phyloP scores from a whole-genome alignment of 2,888 invertebrate species.

The Caenorhabditis parvicauda region DNA sequence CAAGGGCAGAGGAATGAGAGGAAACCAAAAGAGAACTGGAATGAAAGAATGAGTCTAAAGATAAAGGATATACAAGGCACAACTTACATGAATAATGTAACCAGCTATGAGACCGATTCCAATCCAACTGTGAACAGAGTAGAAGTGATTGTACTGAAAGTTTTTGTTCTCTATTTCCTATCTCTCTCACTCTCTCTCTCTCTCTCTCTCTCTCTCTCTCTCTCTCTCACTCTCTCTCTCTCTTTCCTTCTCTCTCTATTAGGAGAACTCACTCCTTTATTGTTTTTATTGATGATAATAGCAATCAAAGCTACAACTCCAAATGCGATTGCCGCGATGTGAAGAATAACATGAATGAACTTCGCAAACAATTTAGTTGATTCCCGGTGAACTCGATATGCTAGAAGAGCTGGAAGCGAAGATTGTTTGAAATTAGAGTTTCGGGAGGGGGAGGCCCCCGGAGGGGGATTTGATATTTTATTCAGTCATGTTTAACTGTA shows the following conservation, averaged over 20 bases:
- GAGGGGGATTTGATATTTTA: no score
- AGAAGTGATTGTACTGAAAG: constrained; percentile 32
- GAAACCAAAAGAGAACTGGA: constrained; percentile 47
- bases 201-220: no score
- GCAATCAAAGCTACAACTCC: constrained; percentile 30
- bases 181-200: no score
- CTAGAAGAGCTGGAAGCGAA: constrained; percentile 41
- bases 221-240: no score
- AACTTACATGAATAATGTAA: constrained; percentile 44
- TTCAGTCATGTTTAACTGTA: no score
- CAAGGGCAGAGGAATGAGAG: constrained; percentile 40
- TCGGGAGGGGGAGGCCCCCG: no score
- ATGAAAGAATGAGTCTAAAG: background rate
- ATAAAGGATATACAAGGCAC: background rate
- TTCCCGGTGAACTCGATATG: constrained; percentile 48
- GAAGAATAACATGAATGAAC: constrained; percentile 42
- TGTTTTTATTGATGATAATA: constrained; percentile 22
- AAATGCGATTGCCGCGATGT: constrained; percentile 36
- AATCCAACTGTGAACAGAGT: constrained; percentile 49
- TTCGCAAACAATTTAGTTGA: constrained; percentile 45
- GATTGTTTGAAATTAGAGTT: no score
- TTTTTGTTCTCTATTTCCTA: background rate
- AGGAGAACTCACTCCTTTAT: constrained; percentile 4
- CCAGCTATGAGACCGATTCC: constrained; percentile 39
- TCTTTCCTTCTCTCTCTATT: no score